Conservation (phyloP, 2,888 invertebrate species). For the Trissoscelio sp. region DNA sequence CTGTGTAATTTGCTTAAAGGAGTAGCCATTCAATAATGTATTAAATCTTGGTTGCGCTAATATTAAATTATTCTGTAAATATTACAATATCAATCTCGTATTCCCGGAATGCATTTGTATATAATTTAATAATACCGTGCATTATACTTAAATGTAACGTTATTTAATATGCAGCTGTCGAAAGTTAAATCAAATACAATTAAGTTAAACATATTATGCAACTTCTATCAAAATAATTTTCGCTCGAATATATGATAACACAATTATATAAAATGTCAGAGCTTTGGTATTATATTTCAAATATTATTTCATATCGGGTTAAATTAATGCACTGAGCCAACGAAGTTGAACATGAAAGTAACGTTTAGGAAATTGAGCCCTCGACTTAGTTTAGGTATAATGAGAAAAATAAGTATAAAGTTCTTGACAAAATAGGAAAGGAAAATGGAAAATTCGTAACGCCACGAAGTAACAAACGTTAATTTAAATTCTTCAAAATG, state of each 20-base stretch:
- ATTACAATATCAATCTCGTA: neutral
- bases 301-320: slow-evolving; percentile 16
- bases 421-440: neutral
- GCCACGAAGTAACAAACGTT: neutral
- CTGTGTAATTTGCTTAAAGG: slow-evolving; percentile 15
- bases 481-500: neutral
- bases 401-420: neutral
- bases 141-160: too few relatives aligned
- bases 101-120: neutral
- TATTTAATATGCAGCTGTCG: too few relatives aligned
- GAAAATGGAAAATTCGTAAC: neutral
- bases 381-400: slow-evolving; percentile 1
- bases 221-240: neutral
- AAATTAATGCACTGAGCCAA: slow-evolving; percentile 7
- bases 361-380: slow-evolving; percentile 16
- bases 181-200: too few relatives aligned
- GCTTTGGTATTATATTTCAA: slow-evolving; percentile 1
- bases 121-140: neutral
- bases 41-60: slow-evolving; percentile 2
- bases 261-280: neutral
- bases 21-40: slow-evolving; percentile 1
- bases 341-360: slow-evolving; percentile 12
- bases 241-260: neutral
- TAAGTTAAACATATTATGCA: too few relatives aligned
- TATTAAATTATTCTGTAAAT: slow-evolving; percentile 22